Base-by-base conservation (phyloP, 2,888 invertebrate species). In the Bombylius discolor region DNA sequence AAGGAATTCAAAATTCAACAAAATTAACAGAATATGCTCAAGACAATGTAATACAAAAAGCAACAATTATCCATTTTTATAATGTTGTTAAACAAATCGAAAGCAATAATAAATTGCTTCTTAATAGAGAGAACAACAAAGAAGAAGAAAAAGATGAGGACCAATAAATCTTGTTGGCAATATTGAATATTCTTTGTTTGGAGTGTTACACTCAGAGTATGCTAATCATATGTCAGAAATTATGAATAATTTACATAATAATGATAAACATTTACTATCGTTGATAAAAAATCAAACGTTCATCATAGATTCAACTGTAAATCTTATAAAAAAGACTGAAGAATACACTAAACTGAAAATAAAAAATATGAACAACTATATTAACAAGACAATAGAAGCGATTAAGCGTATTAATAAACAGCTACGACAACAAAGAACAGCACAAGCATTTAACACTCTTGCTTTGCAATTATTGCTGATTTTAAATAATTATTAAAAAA, bases 271-370 rank as follows among this genome's bases (percentile, higher is more conserved):
- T 5, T 5, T 49, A 32, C 23, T 44, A 6, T 5, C 23, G 5
- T 33, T 49, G 14, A 7, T 54, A 9, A 42, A 44, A 44, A 54
- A 54, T 32, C 54, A 54, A 42, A 54, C 49, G 7, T 39, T 48
- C 3, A 36, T 53, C 7, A 53, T 53, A 34, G 53, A 53, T 39
- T 53, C 53, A 4, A 48, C 48, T 23, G 44, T 23, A 4, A 53
- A 53, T 33, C 5, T 53, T 39, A 39, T 53, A 3, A 53, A 34
- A 14, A 9, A 32, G 48, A 42, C 36, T 23, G 11, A 51, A 4
- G 6, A 14, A 7, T 1, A 5, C 4, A 11, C 46, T 5, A 5
- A 3, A 46, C n/a, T 13, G 36, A 32, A 33, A 12, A 33, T 49
- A 8, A 33, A 34, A 4, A 2, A 33, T 5, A 5, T 49, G 2